Percentiles rank a stretch among this genome's conserved stretches.
Conservation (phyloP, 2,888 invertebrate species). For the Harpagoxenus sublaevis region DNA sequence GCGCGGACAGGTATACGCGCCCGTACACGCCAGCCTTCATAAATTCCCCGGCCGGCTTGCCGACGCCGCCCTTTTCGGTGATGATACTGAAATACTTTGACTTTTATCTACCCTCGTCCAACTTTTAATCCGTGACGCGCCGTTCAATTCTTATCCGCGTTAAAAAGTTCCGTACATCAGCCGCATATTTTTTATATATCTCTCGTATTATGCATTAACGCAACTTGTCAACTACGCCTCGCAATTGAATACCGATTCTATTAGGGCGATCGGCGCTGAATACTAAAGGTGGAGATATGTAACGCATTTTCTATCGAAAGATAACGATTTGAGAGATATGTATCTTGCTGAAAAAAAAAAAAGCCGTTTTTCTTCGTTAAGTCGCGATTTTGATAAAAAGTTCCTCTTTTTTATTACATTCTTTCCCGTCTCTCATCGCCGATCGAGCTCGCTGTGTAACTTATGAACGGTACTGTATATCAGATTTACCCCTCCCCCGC, state of each 20-base stretch:
- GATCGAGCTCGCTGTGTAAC: neutral
- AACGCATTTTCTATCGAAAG: neutral
- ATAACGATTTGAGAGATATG: neutral
- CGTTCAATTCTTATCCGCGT: neutral
- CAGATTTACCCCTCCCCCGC: neutral
- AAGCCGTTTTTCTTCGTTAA: neutral
- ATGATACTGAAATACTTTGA: slow-evolving; percentile 47
- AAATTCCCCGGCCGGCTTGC: slow-evolving; percentile 26
- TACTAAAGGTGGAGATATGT: neutral
- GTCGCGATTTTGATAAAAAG: neutral
- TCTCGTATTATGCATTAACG: neutral
- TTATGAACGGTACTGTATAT: slow-evolving; percentile 11
- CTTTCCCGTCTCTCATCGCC: neutral
- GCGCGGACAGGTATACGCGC: slow-evolving; percentile 43
- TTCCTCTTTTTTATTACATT: neutral
- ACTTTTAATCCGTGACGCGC: slow-evolving; percentile 4
- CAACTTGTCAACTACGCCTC: neutral
- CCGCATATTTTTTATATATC: neutral
- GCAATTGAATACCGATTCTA: neutral
- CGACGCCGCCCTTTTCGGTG: slow-evolving; percentile 39
- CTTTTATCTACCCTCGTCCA: slow-evolving; percentile 26
- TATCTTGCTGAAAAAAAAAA: neutral
- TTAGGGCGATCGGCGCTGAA: neutral
- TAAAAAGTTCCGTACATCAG: neutral
- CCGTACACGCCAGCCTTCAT: slow-evolving; percentile 17